phyloP scores from a whole-genome alignment of 2,888 invertebrate genomes.

The Scaeva pyrastri region DNA sequence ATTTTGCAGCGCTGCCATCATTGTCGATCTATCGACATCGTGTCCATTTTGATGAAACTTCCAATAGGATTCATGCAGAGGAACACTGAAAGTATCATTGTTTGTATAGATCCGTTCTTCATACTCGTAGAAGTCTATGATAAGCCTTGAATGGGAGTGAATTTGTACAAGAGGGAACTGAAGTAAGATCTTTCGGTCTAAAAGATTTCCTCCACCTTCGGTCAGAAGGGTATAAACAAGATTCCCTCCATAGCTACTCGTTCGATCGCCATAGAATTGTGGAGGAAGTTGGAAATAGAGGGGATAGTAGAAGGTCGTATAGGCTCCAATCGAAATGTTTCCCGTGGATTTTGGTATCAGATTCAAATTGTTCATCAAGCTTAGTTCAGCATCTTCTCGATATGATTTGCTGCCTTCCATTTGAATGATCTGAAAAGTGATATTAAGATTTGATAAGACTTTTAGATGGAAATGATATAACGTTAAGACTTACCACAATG shows the following conservation, averaged over 20 bases:
- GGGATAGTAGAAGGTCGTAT: conserved; percentile 81
- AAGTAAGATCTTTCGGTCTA: conserved; percentile 85
- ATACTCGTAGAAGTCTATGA: conserved; percentile 89
- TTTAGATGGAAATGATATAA: no score
- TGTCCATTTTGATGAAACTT: conserved; percentile 83
- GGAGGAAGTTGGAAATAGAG: conserved; percentile 87
- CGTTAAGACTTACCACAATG: conserved; percentile 80
- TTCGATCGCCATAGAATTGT: conserved; percentile 93
- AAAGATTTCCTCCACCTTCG: conserved; percentile 86
- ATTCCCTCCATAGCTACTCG: conserved; percentile 95
- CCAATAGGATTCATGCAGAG: conserved; percentile 93
- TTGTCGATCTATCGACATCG: conserved; percentile 88
- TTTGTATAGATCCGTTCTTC: conserved; percentile 82
- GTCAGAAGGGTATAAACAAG: conserved; percentile 91
- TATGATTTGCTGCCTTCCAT: conserved; percentile 81
- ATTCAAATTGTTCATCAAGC: conserved; percentile 86
- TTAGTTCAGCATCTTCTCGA: conserved; percentile 84
- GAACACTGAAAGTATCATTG: conserved; percentile 86
- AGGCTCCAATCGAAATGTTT: conserved; percentile 83
- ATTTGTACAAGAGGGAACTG: conserved; percentile 93
- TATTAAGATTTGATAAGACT: background rate
- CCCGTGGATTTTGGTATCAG: conserved; percentile 86
- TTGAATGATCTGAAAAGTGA: conserved; percentile 78
- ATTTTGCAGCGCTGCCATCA: conserved; percentile 97
- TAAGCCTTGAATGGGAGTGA: conserved; percentile 89